phyloP scores from a whole-genome alignment of 2,797 vertebrate genomes.

The Synaphobranchus kaupii region DNA sequence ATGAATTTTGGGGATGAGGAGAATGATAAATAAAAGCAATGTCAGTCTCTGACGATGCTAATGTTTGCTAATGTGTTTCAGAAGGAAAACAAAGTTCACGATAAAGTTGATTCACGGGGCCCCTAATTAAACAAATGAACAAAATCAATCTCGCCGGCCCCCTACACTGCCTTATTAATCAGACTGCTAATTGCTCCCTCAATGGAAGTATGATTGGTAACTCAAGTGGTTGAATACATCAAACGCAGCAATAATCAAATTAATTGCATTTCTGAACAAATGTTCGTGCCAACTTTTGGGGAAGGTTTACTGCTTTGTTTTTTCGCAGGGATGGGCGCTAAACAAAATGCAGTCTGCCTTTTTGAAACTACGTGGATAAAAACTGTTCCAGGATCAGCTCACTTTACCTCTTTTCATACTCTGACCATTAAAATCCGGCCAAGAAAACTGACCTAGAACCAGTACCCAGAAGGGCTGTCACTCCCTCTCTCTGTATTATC shows the following conservation, averaged over 20 bases:
- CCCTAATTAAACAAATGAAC: neutral
- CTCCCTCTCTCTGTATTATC: neutral
- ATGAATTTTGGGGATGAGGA: constrained; percentile 76
- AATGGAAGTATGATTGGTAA: constrained; percentile 24
- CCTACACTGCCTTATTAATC: constrained; percentile 22
- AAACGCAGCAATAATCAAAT: constrained; percentile 8
- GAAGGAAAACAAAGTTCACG: neutral
- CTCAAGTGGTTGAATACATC: constrained; percentile 26
- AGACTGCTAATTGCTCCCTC: constrained; percentile 21
- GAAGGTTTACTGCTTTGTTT: neutral
- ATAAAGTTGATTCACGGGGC: constrained; percentile 1
- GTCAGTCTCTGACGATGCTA: constrained; percentile 59
- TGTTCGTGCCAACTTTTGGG: neutral
- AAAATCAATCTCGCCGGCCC: neutral
- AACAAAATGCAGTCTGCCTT: too few species aligned
- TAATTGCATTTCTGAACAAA: constrained; percentile 2
- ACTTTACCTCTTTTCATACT: neutral
- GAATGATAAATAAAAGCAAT: constrained; percentile 55
- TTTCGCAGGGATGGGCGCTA: neutral
- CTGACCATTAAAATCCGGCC: neutral
- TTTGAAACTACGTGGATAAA: too few species aligned
- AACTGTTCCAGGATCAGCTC: too few species aligned
- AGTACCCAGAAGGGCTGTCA: neutral
- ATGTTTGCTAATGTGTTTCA: neutral
- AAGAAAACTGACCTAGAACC: neutral